These are phyloP conservation scores for Magallana ariakensis DNA, from an alignment of 1,140 invertebrate genomes.

Conservation along the genomic window DNA sequence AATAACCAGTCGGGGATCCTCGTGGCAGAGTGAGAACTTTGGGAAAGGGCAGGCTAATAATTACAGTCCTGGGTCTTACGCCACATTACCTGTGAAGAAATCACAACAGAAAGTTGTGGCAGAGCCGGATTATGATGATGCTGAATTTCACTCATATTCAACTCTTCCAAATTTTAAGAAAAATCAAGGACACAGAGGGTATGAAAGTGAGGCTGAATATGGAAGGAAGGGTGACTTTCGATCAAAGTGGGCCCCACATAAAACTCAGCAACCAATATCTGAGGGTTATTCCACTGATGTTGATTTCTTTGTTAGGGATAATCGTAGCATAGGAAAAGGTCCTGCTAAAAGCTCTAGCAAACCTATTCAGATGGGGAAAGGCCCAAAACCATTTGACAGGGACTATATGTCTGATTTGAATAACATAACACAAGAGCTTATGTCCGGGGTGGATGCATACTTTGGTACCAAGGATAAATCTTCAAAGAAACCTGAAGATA, in stretches of 20 bases:
- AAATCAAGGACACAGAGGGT: constrained; percentile 60
- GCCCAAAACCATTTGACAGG: constrained; percentile 44
- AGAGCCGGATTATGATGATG: constrained; percentile 55
- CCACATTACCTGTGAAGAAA: constrained; percentile 66
- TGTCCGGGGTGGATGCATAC: constrained; percentile 43
- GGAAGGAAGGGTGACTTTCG: constrained; percentile 31
- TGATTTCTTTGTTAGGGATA: constrained; percentile 55
- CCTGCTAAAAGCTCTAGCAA: background rate
- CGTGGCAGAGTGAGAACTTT: constrained; percentile 62
- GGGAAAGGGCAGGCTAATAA: constrained; percentile 50
- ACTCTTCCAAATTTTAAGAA: constrained; percentile 72
- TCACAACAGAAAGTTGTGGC: constrained; percentile 27
- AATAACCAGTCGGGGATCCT: constrained; percentile 59
- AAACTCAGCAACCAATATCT: constrained; percentile 11
- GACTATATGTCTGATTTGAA: constrained; percentile 53
- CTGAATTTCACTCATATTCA: constrained; percentile 62
- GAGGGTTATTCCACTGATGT: constrained; percentile 56
- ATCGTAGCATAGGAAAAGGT: constrained; percentile 40
- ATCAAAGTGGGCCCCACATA: constrained; percentile 40
- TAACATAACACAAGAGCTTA: constrained; percentile 41
- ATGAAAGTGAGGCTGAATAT: constrained; percentile 56
- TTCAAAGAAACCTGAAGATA: constrained; percentile 10
- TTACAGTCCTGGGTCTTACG: constrained; percentile 66
- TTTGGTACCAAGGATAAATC: constrained; percentile 42
- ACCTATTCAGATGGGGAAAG: constrained; percentile 20